Conservation (phyloP, 2,888 invertebrate genomes). For the Mycalesis mineus region DNA sequence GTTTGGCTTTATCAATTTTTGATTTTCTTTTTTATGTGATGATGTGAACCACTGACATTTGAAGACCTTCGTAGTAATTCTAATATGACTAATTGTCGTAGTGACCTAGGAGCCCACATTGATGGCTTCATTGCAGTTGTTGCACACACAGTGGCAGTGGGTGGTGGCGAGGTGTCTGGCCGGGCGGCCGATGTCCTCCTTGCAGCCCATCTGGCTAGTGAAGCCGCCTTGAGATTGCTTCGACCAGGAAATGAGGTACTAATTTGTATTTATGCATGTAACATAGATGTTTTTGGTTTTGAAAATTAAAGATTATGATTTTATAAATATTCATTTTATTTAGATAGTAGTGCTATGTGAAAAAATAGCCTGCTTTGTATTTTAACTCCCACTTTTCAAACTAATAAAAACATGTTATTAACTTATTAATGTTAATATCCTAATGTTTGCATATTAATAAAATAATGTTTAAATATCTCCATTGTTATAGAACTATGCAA, state of each 20-base stretch:
- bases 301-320: no score
- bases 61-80: neutral
- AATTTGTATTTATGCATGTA: no score
- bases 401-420: no score
- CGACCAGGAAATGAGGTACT: conserved; percentile 95
- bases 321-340: no score
- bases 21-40: no score
- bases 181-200: conserved; percentile 95
- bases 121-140: conserved; percentile 99
- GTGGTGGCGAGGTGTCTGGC: conserved; percentile 87
- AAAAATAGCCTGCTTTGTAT: no score
- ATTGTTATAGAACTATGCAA: conserved; percentile 85
- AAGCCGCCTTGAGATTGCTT: conserved; percentile 94
- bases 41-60: no score
- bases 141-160: conserved; percentile 96
- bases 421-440: no score
- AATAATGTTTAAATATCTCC: neutral
- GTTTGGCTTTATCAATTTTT: no score
- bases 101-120: conserved; percentile 98
- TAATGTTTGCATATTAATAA: neutral
- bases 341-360: no score
- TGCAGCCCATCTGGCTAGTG: conserved; percentile 96
- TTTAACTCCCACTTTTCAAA: no score
- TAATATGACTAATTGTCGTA: conserved; percentile 43
- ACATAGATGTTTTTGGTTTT: no score